These are phyloP conservation scores for Emydocephalus ijimae DNA, from an alignment of 2,113 vertebrate species.

Conservation along the genomic window DNA sequence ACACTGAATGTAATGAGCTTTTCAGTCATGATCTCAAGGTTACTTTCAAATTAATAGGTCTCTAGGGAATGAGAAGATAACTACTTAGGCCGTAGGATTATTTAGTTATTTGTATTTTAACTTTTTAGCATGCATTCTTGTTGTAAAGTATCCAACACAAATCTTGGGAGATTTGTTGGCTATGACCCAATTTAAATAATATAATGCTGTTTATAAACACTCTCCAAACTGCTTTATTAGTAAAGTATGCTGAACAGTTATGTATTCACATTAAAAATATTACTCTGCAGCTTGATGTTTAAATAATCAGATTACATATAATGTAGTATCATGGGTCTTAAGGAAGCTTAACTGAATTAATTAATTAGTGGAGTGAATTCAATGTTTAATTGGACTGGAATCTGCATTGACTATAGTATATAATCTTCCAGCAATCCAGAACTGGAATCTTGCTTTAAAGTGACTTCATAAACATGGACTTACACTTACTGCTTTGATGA, in stretches of 20 bases:
- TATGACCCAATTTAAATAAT: slow-evolving; percentile 52
- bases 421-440: neutral
- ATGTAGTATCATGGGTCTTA: neutral
- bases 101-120: neutral
- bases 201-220: neutral
- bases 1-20: neutral
- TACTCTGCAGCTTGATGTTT: neutral
- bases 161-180: slow-evolving; percentile 57
- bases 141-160: slow-evolving; percentile 30
- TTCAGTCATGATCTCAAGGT: neutral
- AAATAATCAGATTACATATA: neutral
- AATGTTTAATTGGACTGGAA: neutral
- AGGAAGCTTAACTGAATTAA: neutral
- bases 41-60: slow-evolving; percentile 27
- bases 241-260: neutral
- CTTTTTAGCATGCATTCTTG: slow-evolving; percentile 12
- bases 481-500: neutral
- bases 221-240: neutral
- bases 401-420: neutral
- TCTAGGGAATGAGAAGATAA: neutral
- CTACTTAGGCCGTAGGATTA: neutral
- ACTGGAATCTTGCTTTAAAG: neutral
- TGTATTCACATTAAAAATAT: neutral
- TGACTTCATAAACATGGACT: neutral
- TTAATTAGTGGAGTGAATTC: neutral